phyloP scores from a whole-genome alignment of 2,797 vertebrate species.

The Lithobates pipiens region DNA sequence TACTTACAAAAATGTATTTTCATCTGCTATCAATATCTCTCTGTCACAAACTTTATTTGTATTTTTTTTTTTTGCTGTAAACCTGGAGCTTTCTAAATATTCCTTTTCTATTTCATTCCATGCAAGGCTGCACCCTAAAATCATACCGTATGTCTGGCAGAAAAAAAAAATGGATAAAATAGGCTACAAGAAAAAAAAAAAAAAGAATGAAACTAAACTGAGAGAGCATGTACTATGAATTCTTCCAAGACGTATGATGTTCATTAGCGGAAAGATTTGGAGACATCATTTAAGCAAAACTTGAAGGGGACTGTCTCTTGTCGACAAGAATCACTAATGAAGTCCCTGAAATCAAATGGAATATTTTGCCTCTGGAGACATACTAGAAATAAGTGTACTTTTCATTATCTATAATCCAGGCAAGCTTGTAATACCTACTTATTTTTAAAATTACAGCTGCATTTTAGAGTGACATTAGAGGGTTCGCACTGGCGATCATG shows the following conservation, averaged over 20 bases:
- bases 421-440: slow-evolving; percentile 59
- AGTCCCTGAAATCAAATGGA: slow-evolving; percentile 57
- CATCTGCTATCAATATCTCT: not conserved
- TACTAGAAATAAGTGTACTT: slow-evolving; percentile 57
- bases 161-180: slow-evolving; percentile 9
- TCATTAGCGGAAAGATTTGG: slow-evolving; percentile 59
- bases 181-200: not conserved
- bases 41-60: slow-evolving; percentile 10
- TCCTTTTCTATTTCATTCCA: not conserved
- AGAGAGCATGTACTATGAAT: slow-evolving; percentile 45
- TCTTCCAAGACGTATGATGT: slow-evolving; percentile 54
- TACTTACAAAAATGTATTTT: not conserved
- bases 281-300: slow-evolving; percentile 58
- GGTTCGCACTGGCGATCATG: slow-evolving; percentile 45
- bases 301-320: slow-evolving; percentile 62
- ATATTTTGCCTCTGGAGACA: slow-evolving; percentile 56
- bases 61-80: slow-evolving; percentile 6
- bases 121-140: not conserved
- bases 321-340: slow-evolving; percentile 60
- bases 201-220: slow-evolving; percentile 59
- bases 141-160: not conserved
- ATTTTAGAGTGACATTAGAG: slow-evolving; percentile 62
- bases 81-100: slow-evolving; percentile 6
- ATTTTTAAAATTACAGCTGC: slow-evolving; percentile 63
- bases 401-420: slow-evolving; percentile 52